A percentile compares a stretch with the other conserved stretches of the same genome.
phyloP scores from a whole-genome alignment of 2,797 vertebrate species.

The Carcharodon carcharias region DNA sequence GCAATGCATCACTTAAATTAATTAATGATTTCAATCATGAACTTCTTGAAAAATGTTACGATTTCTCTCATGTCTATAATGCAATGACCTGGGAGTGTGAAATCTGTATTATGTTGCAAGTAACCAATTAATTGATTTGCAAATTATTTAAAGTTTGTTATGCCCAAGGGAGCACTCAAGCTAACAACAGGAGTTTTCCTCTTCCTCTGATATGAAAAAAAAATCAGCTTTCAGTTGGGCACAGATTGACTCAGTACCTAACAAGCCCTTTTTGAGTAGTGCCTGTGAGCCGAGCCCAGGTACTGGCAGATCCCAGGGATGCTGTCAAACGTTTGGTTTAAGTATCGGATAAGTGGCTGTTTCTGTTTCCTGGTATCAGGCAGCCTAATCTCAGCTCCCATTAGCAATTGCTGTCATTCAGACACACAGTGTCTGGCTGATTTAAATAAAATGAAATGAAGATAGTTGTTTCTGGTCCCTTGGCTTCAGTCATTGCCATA shows the following conservation, averaged over 20 bases:
- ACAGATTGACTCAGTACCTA: neutral
- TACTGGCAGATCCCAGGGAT: constrained; percentile 43
- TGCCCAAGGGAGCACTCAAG: constrained; percentile 75
- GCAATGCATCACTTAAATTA: constrained; percentile 92
- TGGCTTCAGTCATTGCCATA: constrained; percentile 99
- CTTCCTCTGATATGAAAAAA: constrained; percentile 60
- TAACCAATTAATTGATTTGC: constrained; percentile 93
- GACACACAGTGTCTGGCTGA: constrained; percentile 96
- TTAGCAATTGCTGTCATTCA: constrained; percentile 99
- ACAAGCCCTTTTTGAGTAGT: neutral
- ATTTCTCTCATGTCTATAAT: constrained; percentile 84
- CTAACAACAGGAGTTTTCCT: constrained; percentile 66
- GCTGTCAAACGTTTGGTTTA: neutral
- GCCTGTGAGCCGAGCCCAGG: constrained; percentile 39
- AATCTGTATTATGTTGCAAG: constrained; percentile 82
- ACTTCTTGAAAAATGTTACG: constrained; percentile 91
- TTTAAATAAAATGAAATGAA: constrained; percentile 99
- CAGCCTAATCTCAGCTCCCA: constrained; percentile 52
- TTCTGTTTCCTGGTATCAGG: constrained; percentile 76
- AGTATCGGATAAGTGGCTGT: constrained; percentile 60
- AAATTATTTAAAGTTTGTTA: constrained; percentile 98
- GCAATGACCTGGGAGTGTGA: constrained; percentile 80
- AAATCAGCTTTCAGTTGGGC: constrained; percentile 29
- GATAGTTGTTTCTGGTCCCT: constrained; percentile 99
- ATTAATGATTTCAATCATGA: constrained; percentile 96